Evolutionary conservation across 2,797 vertebrate genomes (phyloP).

Genomic region (Mastacembelus armatus): DNA sequence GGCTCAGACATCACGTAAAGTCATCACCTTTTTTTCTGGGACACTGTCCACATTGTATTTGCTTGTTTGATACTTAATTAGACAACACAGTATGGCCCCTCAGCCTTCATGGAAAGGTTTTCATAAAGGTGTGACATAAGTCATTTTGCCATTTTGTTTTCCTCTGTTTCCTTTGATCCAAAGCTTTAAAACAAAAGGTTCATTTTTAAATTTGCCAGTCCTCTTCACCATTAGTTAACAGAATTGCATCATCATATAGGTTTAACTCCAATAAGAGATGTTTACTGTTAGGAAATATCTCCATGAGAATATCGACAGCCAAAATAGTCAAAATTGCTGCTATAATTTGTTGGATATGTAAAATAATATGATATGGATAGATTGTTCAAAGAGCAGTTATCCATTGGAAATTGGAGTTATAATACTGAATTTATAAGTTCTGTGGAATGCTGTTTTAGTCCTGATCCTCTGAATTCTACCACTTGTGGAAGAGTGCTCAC

Average conservation of each 20-base stretch:
- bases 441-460: not conserved
- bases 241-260: slow-evolving; percentile 9
- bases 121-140: slow-evolving; percentile 31
- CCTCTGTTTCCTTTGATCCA: slow-evolving; percentile 28
- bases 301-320: not conserved
- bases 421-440: not conserved
- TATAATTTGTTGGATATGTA: slow-evolving; percentile 8
- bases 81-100: slow-evolving; percentile 13
- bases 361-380: not conserved
- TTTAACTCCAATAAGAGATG: slow-evolving; percentile 17
- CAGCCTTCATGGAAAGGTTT: slow-evolving; percentile 7
- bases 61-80: slow-evolving; percentile 24
- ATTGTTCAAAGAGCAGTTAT: not conserved
- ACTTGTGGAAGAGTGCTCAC: not conserved
- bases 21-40: slow-evolving; percentile 17
- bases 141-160: slow-evolving; percentile 27
- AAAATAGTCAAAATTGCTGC: not conserved
- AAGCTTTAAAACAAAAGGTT: not conserved
- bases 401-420: not conserved
- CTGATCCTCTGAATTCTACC: not conserved
- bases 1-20: slow-evolving; percentile 39
- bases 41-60: slow-evolving; percentile 14
- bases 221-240: not conserved
- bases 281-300: slow-evolving; percentile 9
- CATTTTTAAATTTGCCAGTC: slow-evolving; percentile 5